Evolutionary conservation across 2,797 vertebrate genomes (phyloP), one percentile per base, ranked within the genome.

Genomic region (Gymnocypris eckloni): DNA sequence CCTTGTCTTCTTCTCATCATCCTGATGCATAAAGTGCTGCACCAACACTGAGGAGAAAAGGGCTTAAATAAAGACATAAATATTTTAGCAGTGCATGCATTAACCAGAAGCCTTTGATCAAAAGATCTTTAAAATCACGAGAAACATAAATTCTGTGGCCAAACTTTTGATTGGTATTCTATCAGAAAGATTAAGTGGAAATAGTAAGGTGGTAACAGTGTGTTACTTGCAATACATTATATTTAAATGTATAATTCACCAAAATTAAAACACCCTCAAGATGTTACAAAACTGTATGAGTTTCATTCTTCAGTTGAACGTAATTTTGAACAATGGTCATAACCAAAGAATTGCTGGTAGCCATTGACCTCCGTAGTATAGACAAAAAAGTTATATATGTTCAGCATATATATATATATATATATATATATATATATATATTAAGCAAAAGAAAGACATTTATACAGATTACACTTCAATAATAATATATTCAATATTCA

Each of bases 31-130:
- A 89, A 87, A 72, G 72, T 71, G 70, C 67, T 90, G 88, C 83
- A 72, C 87, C 87, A 88, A 87, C 83, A 86, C 72, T 75, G 41
- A 67, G n/a, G 28, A 37, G 66, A 39, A 75, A 25, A 12, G 13
- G 88, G 87, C 83, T 91, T 89, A 89, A 93, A 92, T 90, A 91
- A 93, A 91, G 25, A 88, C 90, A 91, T 93, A 2, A 16, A 91
- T 93, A 83, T 93, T 93, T 93, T 88, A 92, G 89, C 85, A 92
- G 89, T 15, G 18, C 50, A 56, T 56, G 75, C 75, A 56, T 77
- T 56, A 39, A 15, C 20, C 52, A 77, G 33, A 56, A 56, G 52
- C 52, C 73, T 56, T 77, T 56, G 33, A 77, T 56, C 33, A 39
- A 77, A 39, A 15, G 33, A 4, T 77, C 12, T 22, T 77, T n/a